Evolutionary conservation across 2,113 vertebrate genomes (phyloP).

Genomic region (Cettia cetti): DNA sequence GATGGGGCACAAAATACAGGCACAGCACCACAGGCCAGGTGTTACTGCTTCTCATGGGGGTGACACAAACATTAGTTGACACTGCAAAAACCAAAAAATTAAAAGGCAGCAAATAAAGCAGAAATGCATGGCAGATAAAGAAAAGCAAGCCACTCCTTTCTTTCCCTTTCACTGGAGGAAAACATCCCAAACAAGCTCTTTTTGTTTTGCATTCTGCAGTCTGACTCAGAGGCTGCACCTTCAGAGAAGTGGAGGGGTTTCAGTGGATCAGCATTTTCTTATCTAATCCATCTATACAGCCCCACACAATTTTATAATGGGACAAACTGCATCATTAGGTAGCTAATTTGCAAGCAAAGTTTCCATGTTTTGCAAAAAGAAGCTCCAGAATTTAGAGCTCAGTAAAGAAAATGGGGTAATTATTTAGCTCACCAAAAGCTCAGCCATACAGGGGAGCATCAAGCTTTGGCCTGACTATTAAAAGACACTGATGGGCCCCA

Average conservation of each 20-base stretch:
- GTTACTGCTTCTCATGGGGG: not conserved
- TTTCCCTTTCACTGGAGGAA: not conserved
- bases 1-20: not conserved
- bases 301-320: not conserved
- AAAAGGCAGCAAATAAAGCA: conserved; percentile 6
- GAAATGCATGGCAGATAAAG: not conserved
- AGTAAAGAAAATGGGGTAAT: not conserved
- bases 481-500: not conserved
- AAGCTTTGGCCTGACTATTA: not conserved
- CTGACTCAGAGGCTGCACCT: not conserved
- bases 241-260: not conserved
- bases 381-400: not conserved
- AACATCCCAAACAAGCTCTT: not conserved
- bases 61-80: not conserved
- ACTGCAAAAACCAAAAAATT: not conserved
- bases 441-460: not conserved
- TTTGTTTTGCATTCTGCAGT: not conserved
- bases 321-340: not conserved
- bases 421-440: not conserved
- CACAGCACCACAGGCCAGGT: not conserved
- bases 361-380: not conserved
- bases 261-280: not conserved
- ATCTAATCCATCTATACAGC: not conserved
- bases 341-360: not conserved
- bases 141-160: not conserved